Evolutionary conservation across 2,888 invertebrate genomes (phyloP), one percentile per base, ranked within the genome.

Genomic region (Sarcophaga variegata): DNA sequence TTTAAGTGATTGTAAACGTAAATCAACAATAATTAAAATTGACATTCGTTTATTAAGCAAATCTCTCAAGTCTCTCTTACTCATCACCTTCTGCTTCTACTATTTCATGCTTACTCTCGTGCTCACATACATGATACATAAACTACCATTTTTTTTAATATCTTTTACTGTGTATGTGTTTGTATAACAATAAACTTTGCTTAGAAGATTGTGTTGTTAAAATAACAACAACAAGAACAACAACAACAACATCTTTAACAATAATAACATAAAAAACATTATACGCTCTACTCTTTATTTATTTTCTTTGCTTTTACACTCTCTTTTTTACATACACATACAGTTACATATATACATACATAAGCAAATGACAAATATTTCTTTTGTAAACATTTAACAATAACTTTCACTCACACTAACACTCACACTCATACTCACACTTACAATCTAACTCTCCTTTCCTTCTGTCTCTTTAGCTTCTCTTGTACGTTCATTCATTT

Each of bases 381-480:
- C 62, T 45, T 72, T 76, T 82, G 47, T 78, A 71, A 77, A 66
- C 71, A 72, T 78, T 49, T 67, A 77, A 74, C 54, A 85, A 76
- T 76, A 66, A 25, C 5, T 66, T 76, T 64, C n/a, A 17, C 14
- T 72, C 66, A 59, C 3, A 17, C 47, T 25, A 20, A 11, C 3
- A 22, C 10, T 66, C 4, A 17, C 3, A 17, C 47, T 25, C 20
- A 11, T 2, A 22, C 10, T 66, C 4, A 17, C 11, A 37, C 49
- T 14, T 2, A 37, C 37, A 37, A 6, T 6, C 6, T 0, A 5
- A 37, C 37, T 37, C 37, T 6, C 37, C 27, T 27, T 49, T 14
- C 14, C 12, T 49, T 14, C 14, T 49, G 10, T 14, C 14, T 14
- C 12, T 54, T 54, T 54, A 54, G 17, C 5, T 54, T 67, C 66